Conservation (phyloP, 2,888 invertebrate species). For the Cosmia pyralina region DNA sequence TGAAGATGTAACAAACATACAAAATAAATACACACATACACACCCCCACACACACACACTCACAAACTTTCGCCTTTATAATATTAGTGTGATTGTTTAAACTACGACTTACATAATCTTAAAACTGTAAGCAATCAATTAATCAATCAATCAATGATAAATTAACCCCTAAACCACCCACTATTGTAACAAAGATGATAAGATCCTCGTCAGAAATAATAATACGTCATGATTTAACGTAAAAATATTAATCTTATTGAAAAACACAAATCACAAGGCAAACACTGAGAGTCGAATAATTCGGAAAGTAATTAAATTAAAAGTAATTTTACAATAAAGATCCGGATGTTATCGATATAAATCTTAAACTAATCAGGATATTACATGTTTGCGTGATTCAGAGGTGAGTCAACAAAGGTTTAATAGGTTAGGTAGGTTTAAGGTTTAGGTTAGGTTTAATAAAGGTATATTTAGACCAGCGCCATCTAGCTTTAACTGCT, state of each 20-base stretch:
- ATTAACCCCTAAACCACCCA: neutral
- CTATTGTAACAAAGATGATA: neutral
- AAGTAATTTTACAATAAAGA: neutral
- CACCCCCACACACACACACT: no score
- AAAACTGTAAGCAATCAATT: no score
- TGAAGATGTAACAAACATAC: no score
- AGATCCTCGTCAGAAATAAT: neutral
- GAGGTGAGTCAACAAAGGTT: neutral
- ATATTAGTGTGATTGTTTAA: no score
- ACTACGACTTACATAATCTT: neutral
- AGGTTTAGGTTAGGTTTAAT: no score
- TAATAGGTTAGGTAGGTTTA: no score
- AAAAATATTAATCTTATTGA: neutral
- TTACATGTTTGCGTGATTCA: neutral
- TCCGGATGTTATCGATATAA: neutral
- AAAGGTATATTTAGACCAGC: neutral
- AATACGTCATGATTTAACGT: neutral
- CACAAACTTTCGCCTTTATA: no score
- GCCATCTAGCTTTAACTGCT: slow-evolving; percentile 24
- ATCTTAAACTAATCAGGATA: slow-evolving; percentile 15
- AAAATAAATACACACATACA: no score
- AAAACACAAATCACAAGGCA: neutral
- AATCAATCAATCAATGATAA: no score
- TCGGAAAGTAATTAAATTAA: slow-evolving; percentile 5
- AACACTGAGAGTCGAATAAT: neutral